A percentile compares a stretch with the other conserved stretches of the same genome.
Evolutionary conservation across 2,888 invertebrate species (phyloP).

Genomic region (Nomada ruficornis): DNA sequence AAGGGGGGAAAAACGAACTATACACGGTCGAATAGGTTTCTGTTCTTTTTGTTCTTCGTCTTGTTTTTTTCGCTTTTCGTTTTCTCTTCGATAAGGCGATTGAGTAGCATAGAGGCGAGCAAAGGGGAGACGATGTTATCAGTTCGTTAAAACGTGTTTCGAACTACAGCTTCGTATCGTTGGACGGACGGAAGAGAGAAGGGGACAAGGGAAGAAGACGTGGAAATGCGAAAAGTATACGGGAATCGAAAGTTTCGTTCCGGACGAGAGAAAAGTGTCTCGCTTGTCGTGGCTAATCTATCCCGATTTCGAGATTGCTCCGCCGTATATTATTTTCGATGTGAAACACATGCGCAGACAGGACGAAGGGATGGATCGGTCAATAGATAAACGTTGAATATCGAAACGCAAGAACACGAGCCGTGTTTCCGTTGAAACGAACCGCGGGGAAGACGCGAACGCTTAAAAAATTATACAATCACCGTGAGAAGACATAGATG

Average conservation of each 20-base stretch:
- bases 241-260: constrained; percentile 8
- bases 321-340: constrained; percentile 34
- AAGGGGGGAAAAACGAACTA: constrained; percentile 5
- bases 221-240: constrained; percentile 27
- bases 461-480: not conserved
- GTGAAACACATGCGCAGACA: no score
- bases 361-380: constrained; percentile 1
- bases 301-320: constrained; percentile 29
- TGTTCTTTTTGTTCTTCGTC: constrained; percentile 29
- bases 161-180: constrained; percentile 63
- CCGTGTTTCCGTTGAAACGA: constrained; percentile 32
- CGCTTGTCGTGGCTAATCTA: constrained; percentile 32
- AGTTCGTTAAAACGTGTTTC: constrained; percentile 64
- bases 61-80: constrained; percentile 31
- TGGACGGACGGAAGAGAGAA: constrained; percentile 27
- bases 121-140: constrained; percentile 54
- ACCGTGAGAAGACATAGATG: constrained; percentile 3
- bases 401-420: constrained; percentile 5
- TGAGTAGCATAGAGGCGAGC: constrained; percentile 37
- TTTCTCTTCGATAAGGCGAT: constrained; percentile 49
- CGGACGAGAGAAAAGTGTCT: constrained; percentile 15
- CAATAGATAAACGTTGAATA: not conserved
- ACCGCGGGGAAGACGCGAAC: not conserved
- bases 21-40: constrained; percentile 51
- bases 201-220: not conserved